Base-by-base conservation (phyloP, 1,140 invertebrate genomes). In the Drosophila lacertosa region DNA sequence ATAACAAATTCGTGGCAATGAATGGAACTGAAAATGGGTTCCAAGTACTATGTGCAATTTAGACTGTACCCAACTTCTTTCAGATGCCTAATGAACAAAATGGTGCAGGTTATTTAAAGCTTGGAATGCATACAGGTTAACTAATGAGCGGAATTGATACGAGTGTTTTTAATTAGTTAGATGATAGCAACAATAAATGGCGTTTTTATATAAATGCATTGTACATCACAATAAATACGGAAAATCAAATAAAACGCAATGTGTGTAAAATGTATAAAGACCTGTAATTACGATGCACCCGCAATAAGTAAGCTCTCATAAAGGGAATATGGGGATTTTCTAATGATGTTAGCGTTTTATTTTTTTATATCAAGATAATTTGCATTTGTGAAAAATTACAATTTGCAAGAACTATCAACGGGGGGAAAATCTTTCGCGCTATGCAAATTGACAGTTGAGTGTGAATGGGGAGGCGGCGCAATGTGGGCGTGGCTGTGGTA, bases 391-490 rank as follows among this genome's bases (percentile, higher is more conserved):
- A 22, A 42, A 54, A 51, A 59, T 44, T 35, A 50, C 18, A 35
- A 70, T 64, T 44, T 51, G 42, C 33, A 35, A 11, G 13, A 45
- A 63, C 42, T 63, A 44, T 35, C 13, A 16, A 2, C 9, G 13
- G 35, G 26, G 2, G 37, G 24, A 20, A 13, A 54, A 24, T 60
- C 44, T 62, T 15, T 40, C 63, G 3, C 48, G 11, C 32, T 54
- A 59, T 70, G 59, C 48, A 65, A 71, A 55, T 59, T 59, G 42
- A 60, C 74, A 78, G 79, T 62, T 71, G 74, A 70, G 45, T 45
- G 47, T 42, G 47, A 63, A 16, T 32, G 54, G 55, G 51, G 42
- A 6, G 60, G 44, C 18, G 16, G 18, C 32, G 20, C 13, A 33
- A n/a, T n/a, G n/a, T n/a, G 24, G 40, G 47, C 37, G 39, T 32